Evolutionary conservation across 2,888 invertebrate genomes (phyloP), one percentile per base, ranked within the genome.

Genomic region (Auanema freiburgensis): DNA sequence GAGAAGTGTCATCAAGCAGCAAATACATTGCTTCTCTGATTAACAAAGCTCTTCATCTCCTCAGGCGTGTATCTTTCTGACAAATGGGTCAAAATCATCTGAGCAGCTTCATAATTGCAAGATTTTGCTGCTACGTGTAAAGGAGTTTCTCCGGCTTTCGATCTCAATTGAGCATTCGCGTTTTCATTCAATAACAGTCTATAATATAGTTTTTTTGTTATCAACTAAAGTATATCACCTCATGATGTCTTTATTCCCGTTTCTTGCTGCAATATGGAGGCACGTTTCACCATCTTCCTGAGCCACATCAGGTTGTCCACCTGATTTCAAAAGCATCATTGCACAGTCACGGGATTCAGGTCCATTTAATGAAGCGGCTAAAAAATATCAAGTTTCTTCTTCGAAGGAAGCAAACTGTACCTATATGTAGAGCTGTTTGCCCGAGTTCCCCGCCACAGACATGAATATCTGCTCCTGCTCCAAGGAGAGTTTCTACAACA

Each of bases 401-500:
- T 8, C 4, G 18, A n/a, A n/a, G 5, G 52, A 4, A 23, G 4
- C 52, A 23, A 52, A 55, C n/a, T 41, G 18, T 10, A 71, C 95
- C 95, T 67, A 98, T 93, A 84, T 98, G 98, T 42, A 98, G 87
- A 0, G 98, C 93, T 0, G 98, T 97, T 86, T 98, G 97, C 51
- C 91, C 89, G 68, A 91, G 88, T 40, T 70, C 74, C 12, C 83
- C 83, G 11, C 90, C 90, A 83, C 93, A 89, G 24, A 96, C 91
- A 85, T 97, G 95, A 1, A 98, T 95, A 84, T 95, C 93, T 1
- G 97, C 97, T 21, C 98, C 98, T 83, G 91, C 94, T 0, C 97
- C 98, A 3, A 97, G 87, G 59, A 98, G 87, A 2, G 81, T 80
- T 60, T 81, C 81, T 0, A 81, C 81, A 0, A 81, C 81, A 6